Percentiles rank a stretch among this genome's conserved stretches.
phyloP scores from a whole-genome alignment of 2,797 vertebrate genomes.

The Anableps anableps region DNA sequence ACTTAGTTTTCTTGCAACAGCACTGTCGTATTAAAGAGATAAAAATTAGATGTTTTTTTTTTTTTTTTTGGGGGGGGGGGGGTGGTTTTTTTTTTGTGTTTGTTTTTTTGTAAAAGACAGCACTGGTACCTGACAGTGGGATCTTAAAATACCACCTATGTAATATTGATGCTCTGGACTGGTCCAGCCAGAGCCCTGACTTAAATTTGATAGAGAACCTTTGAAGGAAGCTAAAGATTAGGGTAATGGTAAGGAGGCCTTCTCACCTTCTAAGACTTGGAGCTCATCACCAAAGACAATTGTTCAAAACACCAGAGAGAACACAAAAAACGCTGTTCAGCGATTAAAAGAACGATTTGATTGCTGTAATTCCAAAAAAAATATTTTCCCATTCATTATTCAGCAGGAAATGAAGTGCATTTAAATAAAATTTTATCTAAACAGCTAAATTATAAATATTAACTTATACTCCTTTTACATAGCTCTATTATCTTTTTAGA shows the following conservation, averaged over 20 bases:
- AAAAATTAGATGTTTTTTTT: background rate
- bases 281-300: background rate
- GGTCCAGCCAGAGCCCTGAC: background rate
- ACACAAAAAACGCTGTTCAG: background rate
- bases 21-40: background rate
- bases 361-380: background rate
- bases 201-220: background rate
- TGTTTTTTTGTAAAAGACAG: background rate
- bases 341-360: background rate
- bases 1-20: background rate
- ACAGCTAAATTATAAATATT: background rate
- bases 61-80: too few species aligned
- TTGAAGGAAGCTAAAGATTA: background rate
- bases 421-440: background rate
- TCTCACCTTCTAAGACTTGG: background rate
- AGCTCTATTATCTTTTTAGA: background rate
- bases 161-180: background rate
- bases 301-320: background rate
- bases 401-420: background rate
- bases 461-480: background rate
- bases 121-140: background rate
- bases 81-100: too few species aligned
- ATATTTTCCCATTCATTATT: background rate
- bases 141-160: background rate
- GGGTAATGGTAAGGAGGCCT: background rate